Conservation (phyloP, 2,113 vertebrate species). For the Atherinomorus stipes region DNA sequence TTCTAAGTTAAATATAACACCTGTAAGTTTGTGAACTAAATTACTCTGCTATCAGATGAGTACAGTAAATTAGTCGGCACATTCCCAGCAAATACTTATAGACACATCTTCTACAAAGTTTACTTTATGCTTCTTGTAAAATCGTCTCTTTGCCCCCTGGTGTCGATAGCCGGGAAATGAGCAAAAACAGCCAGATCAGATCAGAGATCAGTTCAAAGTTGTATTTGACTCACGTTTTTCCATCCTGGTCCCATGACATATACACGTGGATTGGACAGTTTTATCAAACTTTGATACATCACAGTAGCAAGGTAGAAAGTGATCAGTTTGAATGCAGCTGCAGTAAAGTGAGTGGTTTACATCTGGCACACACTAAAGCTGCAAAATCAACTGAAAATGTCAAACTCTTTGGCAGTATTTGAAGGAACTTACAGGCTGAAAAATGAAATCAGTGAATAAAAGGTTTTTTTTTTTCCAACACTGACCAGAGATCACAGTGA, state of each 20-base stretch:
- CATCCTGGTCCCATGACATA: too few species aligned
- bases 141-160: background rate
- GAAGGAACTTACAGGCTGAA: background rate
- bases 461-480: background rate
- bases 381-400: background rate
- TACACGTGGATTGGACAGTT: background rate
- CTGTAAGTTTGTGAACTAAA: background rate
- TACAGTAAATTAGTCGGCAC: background rate
- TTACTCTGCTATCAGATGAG: background rate
- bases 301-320: too few species aligned
- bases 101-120: background rate
- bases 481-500: background rate
- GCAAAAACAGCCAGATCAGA: too few species aligned
- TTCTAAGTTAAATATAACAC: background rate
- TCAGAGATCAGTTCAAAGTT: too few species aligned
- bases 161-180: background rate
- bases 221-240: too few species aligned
- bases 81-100: slow-evolving; percentile 2
- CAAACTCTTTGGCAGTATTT: background rate
- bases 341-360: too few species aligned
- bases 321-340: background rate
- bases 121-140: background rate
- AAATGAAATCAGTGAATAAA: background rate
- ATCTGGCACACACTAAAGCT: background rate
- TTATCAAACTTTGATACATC: background rate